A percentile compares a stretch with the other conserved stretches of the same genome.
Evolutionary conservation across 2,797 vertebrate species (phyloP).

Genomic region (Triplophysa bombifrons): DNA sequence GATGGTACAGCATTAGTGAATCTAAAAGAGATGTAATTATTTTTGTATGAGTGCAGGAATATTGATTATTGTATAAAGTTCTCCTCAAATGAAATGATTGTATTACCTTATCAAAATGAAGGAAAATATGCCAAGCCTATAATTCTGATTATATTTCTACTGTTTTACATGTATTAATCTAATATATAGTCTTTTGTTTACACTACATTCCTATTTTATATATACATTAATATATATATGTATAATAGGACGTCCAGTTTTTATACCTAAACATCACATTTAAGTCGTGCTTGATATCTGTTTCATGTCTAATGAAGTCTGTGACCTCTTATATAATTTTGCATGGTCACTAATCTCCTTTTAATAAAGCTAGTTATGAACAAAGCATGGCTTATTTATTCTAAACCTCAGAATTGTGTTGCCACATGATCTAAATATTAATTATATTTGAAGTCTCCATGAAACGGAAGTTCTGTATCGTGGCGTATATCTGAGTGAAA

Average conservation of each 20-base stretch:
- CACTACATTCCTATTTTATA: not conserved
- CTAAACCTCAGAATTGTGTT: not conserved
- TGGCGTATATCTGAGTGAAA: no score
- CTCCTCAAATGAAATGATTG: slow-evolving; percentile 8
- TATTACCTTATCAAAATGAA: slow-evolving; percentile 8
- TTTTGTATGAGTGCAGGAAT: slow-evolving; percentile 23
- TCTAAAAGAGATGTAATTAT: slow-evolving; percentile 14
- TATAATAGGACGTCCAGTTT: not conserved
- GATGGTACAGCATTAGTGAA: not conserved
- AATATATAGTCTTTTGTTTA: slow-evolving; percentile 39
- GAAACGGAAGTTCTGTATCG: no score
- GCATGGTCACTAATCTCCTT: not conserved
- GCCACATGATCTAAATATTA: not conserved
- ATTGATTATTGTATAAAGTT: slow-evolving; percentile 2
- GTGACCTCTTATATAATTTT: not conserved
- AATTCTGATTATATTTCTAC: slow-evolving; percentile 9
- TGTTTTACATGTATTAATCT: slow-evolving; percentile 10
- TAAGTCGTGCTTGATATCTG: not conserved
- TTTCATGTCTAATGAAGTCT: not conserved
- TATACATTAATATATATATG: slow-evolving; percentile 18
- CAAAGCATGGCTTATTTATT: not conserved
- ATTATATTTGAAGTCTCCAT: not conserved
- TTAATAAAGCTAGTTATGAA: slow-evolving; percentile 32
- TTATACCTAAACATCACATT: not conserved
- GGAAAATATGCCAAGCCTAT: slow-evolving; percentile 7